These are phyloP conservation scores for Physocephala rufipes DNA, from an alignment of 2,888 invertebrate genomes.

Conservation along the genomic window DNA sequence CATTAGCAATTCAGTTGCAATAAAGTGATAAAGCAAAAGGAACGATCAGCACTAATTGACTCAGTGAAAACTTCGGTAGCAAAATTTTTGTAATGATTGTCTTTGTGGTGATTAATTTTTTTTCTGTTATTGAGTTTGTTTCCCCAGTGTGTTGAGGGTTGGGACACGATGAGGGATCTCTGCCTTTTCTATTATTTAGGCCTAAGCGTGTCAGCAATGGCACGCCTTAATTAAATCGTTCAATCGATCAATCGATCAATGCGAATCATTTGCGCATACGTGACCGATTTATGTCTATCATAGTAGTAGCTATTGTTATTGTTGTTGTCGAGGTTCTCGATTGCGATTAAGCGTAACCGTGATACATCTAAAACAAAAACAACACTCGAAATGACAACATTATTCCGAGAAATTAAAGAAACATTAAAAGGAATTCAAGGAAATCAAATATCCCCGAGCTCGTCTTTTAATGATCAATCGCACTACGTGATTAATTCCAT, in stretches of 20 bases:
- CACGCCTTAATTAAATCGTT: conserved; percentile 9
- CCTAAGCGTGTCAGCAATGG: conserved; percentile 19
- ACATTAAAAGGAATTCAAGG: conserved; percentile 26
- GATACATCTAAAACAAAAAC: neutral
- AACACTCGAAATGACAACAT: neutral
- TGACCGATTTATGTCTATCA: too few species aligned
- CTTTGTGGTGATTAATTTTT: neutral
- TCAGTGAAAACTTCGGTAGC: conserved; percentile 42
- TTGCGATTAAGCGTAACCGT: neutral
- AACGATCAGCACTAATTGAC: too few species aligned
- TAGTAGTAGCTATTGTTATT: too few species aligned
- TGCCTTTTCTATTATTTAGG: conserved; percentile 15
- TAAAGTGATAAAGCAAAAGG: conserved; percentile 51
- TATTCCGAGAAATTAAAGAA: conserved; percentile 18
- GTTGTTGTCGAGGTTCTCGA: too few species aligned
- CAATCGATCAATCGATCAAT: conserved; percentile 18
- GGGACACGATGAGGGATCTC: too few species aligned
- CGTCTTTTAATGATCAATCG: neutral
- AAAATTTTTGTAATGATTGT: neutral
- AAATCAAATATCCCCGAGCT: conserved; percentile 6
- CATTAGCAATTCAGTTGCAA: conserved; percentile 54
- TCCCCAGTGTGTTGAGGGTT: too few species aligned
- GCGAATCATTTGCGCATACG: neutral
- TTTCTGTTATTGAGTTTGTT: conserved; percentile 5
- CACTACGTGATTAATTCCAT: neutral